Conservation (phyloP, 2,888 invertebrate species). For the Druceiella hillmani region DNA sequence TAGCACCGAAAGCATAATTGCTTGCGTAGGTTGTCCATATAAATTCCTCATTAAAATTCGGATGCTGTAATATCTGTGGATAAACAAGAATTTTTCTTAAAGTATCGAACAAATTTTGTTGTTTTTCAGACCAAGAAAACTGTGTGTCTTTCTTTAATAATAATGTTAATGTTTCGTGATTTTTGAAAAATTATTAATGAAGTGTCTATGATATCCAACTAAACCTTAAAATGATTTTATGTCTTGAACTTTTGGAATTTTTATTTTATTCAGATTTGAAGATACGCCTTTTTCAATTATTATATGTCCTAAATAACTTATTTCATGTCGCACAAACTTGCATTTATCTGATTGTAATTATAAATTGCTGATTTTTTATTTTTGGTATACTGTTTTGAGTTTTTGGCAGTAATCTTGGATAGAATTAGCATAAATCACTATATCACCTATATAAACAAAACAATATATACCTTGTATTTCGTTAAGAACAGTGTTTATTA, state of each 20-base stretch:
- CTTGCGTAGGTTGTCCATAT: slow-evolving; percentile 28
- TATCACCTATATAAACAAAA: too few relatives aligned
- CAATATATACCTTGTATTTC: too few relatives aligned
- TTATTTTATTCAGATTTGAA: too few relatives aligned
- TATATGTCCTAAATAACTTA: slow-evolving; percentile 20
- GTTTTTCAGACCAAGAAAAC: neutral
- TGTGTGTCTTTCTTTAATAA: neutral
- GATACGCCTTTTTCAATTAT: slow-evolving; percentile 19
- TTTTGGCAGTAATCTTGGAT: too few relatives aligned
- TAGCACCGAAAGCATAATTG: slow-evolving; percentile 26
- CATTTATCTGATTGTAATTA: too few relatives aligned
- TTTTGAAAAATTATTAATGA: slow-evolving; percentile 20
- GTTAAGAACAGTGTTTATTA: slow-evolving; percentile 20
- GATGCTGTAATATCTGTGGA: slow-evolving; percentile 25
- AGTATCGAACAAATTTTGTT: neutral
- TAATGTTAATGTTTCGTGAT: neutral
- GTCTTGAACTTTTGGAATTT: too few relatives aligned
- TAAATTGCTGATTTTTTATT: too few relatives aligned
- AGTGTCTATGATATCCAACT: slow-evolving; percentile 27
- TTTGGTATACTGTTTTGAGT: too few relatives aligned
- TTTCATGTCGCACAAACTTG: too few relatives aligned
- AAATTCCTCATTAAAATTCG: slow-evolving; percentile 27
- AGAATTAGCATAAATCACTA: too few relatives aligned
- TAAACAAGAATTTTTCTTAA: neutral
- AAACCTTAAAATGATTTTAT: too few relatives aligned